Conservation (phyloP, 2,888 invertebrate species). For the Heliconius ethilla region DNA sequence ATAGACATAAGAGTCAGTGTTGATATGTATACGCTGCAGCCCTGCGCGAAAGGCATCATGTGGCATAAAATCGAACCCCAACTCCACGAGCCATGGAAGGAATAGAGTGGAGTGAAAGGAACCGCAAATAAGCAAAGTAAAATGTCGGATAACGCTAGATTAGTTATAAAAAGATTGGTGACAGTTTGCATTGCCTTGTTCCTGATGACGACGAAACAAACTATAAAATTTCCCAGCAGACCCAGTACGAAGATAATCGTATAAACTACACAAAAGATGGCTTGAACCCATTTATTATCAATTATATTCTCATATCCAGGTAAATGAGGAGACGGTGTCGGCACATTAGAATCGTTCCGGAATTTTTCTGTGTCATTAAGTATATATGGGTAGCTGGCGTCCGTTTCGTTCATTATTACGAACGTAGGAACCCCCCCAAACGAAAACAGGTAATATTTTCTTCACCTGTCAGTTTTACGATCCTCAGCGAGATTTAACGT, state of each 20-base stretch:
- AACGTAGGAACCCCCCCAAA: slow-evolving; percentile 44
- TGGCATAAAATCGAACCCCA: slow-evolving; percentile 96
- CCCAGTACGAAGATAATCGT: slow-evolving; percentile 93
- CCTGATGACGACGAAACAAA: slow-evolving; percentile 95
- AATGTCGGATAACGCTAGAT: slow-evolving; percentile 97
- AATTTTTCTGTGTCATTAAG: slow-evolving; percentile 56
- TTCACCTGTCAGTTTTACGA: slow-evolving; percentile 65
- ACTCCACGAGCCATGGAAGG: slow-evolving; percentile 95
- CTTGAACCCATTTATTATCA: slow-evolving; percentile 85
- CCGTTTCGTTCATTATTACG: slow-evolving; percentile 64
- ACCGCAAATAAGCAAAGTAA: slow-evolving; percentile 95
- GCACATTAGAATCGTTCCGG: slow-evolving; percentile 49
- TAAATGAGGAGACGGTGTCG: slow-evolving; percentile 48
- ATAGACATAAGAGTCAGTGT: slow-evolving; percentile 98
- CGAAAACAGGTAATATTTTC: slow-evolving; percentile 58
- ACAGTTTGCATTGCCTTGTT: slow-evolving; percentile 99
- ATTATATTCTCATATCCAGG: slow-evolving; percentile 79
- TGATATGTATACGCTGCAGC: slow-evolving; percentile 98
- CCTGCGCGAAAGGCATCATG: slow-evolving; percentile 95
- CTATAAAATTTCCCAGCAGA: slow-evolving; percentile 93
- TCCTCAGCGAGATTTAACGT: slow-evolving; percentile 59
- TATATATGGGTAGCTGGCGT: slow-evolving; percentile 51
- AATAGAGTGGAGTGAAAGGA: slow-evolving; percentile 97
- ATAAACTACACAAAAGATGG: slow-evolving; percentile 89
- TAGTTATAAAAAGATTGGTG: slow-evolving; percentile 98